Evolutionary conservation across 1,140 invertebrate genomes (phyloP).

Genomic region (Anadara kagoshimensis): DNA sequence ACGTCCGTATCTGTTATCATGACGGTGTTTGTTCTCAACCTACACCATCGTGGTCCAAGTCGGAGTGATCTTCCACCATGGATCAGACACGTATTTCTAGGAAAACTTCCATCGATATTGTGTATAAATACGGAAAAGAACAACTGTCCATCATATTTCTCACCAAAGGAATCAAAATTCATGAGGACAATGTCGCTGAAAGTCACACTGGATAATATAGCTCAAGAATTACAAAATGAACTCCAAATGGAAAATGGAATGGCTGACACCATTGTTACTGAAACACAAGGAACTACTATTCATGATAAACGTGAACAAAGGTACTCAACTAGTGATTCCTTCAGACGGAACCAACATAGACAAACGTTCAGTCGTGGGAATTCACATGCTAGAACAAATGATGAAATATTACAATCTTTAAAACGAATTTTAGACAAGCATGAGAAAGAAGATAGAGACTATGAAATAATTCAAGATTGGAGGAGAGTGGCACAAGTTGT

Average conservation of each 20-base stretch:
- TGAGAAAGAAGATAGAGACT: conserved; percentile 60
- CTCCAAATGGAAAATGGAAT: conserved; percentile 52
- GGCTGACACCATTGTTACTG: conserved; percentile 41
- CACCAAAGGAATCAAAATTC: conserved; percentile 16
- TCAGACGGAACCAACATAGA: background rate
- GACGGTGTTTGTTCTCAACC: conserved; percentile 73
- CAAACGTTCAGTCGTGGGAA: conserved; percentile 6
- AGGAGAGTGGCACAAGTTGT: conserved; percentile 76
- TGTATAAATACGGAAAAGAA: conserved; percentile 20
- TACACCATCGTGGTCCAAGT: conserved; percentile 72
- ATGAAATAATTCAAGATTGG: conserved; percentile 76
- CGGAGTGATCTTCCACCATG: conserved; percentile 66
- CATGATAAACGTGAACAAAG: conserved; percentile 30
- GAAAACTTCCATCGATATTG: conserved; percentile 35
- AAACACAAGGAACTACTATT: conserved; percentile 32
- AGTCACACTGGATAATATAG: conserved; percentile 66
- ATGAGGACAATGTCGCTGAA: conserved; percentile 48
- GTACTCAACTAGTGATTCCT: conserved; percentile 8
- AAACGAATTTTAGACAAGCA: conserved; percentile 61
- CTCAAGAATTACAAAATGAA: conserved; percentile 65
- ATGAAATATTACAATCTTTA: conserved; percentile 61
- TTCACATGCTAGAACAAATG: conserved; percentile 45
- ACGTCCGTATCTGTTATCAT: conserved; percentile 74
- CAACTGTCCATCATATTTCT: background rate
- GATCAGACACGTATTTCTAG: conserved; percentile 54